phyloP scores from a whole-genome alignment of 2,113 vertebrate species.

The Micromys minutus region DNA sequence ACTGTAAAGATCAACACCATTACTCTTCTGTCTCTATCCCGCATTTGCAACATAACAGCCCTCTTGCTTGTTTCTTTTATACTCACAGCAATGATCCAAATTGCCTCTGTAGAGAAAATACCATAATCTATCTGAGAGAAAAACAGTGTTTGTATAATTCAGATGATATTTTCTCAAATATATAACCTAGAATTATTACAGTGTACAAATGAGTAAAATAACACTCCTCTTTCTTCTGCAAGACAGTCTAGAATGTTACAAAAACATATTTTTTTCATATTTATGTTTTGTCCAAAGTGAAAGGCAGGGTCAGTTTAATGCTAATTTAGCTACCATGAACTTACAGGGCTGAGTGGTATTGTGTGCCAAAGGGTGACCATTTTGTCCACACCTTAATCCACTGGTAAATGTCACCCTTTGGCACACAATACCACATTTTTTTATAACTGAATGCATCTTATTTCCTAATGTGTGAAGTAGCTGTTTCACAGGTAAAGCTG shows the following conservation, averaged over 20 bases:
- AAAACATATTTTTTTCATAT: not conserved
- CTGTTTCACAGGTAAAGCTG: not conserved
- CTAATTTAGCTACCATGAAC: not conserved
- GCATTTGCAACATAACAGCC: not conserved
- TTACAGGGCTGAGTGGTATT: not conserved
- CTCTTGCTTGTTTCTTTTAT: conserved; percentile 18
- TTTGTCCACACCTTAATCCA: not conserved
- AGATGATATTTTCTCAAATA: not conserved
- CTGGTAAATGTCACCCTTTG: too few relatives aligned
- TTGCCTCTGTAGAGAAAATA: conserved; percentile 2
- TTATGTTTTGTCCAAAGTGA: not conserved
- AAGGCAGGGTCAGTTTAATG: not conserved
- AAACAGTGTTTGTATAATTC: not conserved
- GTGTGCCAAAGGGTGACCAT: rapidly evolving
- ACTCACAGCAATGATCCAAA: conserved; percentile 2
- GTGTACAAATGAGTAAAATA: not conserved
- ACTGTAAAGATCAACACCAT: conserved; percentile 29
- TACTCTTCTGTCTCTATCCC: conserved; percentile 35
- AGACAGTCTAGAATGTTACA: not conserved
- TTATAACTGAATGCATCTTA: not conserved
- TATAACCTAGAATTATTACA: not conserved
- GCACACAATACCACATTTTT: too few relatives aligned
- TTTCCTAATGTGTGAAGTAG: not conserved
- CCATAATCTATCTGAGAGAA: not conserved
- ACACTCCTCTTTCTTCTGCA: not conserved